Percentiles rank a stretch among this genome's conserved stretches.
These are phyloP conservation scores for Lates japonicus DNA, from an alignment of 2,797 vertebrate genomes.

Conservation along the genomic window DNA sequence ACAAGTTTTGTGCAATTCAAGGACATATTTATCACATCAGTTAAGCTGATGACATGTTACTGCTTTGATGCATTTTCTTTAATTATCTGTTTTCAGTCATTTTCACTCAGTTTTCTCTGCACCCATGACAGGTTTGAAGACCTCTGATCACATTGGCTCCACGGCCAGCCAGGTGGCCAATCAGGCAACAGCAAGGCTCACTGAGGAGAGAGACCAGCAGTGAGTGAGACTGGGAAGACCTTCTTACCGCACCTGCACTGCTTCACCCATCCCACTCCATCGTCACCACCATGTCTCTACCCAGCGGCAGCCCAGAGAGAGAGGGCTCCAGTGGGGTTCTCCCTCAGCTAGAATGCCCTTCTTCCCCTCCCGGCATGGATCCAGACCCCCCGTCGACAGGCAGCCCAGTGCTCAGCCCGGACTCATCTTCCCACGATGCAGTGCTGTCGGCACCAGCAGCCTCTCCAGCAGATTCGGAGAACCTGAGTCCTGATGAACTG, in stretches of 20 bases:
- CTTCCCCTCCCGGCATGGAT: slow-evolving; percentile 80
- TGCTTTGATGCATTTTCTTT: neutral
- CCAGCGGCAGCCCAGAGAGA: slow-evolving; percentile 85
- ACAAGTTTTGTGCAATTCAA: neutral
- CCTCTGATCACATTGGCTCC: slow-evolving; percentile 75
- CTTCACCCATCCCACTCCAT: slow-evolving; percentile 39
- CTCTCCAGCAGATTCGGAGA: slow-evolving; percentile 94
- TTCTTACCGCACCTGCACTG: slow-evolving; percentile 23
- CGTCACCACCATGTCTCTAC: slow-evolving; percentile 80
- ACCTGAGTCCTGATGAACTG: slow-evolving; percentile 95
- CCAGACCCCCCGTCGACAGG: slow-evolving; percentile 85
- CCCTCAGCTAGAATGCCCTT: slow-evolving; percentile 78
- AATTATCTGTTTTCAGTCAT: neutral
- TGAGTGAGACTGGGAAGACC: slow-evolving; percentile 50
- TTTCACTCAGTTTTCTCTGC: slow-evolving; percentile 3
- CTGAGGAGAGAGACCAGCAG: slow-evolving; percentile 40
- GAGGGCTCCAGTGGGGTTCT: slow-evolving; percentile 71
- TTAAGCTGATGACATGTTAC: neutral
- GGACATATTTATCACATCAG: neutral
- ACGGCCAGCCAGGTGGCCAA: slow-evolving; percentile 54
- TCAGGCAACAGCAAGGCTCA: slow-evolving; percentile 44
- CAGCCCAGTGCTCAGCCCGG: slow-evolving; percentile 93
- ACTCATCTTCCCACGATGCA: slow-evolving; percentile 93
- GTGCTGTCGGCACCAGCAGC: slow-evolving; percentile 88
- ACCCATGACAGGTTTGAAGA: slow-evolving; percentile 70